Evolutionary conservation across 2,113 vertebrate species (phyloP).

Genomic region (Malaclemys terrapin): DNA sequence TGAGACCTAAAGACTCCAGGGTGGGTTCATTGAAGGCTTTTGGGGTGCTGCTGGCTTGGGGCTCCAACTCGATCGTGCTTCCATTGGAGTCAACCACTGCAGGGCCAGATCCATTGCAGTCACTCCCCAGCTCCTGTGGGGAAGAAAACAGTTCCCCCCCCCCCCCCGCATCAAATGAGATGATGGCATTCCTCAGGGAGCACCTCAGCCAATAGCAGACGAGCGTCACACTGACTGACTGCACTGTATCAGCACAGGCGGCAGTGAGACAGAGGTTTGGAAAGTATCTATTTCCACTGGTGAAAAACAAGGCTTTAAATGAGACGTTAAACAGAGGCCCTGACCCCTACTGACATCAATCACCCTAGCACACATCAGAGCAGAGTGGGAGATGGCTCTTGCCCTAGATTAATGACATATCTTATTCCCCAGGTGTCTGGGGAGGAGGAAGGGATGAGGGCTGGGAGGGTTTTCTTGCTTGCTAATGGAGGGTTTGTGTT

Average conservation of each 20-base stretch:
- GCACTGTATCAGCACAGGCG: not conserved
- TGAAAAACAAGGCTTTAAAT: not conserved
- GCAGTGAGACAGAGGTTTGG: not conserved
- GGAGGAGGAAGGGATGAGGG: not conserved
- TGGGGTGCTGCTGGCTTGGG: not conserved
- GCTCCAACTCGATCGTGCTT: not conserved
- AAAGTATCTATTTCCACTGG: not conserved
- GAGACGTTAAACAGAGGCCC: not conserved
- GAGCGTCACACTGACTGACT: not conserved
- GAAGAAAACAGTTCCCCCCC: not conserved
- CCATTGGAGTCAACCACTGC: not conserved
- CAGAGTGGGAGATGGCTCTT: not conserved
- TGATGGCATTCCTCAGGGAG: not conserved
- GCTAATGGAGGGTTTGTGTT: not conserved
- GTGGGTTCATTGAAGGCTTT: not conserved
- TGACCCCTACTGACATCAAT: not conserved
- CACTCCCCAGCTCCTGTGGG: not conserved
- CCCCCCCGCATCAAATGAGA: not conserved
- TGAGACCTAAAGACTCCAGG: conserved; percentile 69
- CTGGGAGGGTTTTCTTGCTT: not conserved
- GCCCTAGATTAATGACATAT: not conserved
- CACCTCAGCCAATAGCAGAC: not conserved
- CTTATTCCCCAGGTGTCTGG: not conserved
- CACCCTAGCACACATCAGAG: not conserved
- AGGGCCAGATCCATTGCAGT: not conserved